Conservation (phyloP, 2,797 vertebrate species). For the Poeciliopsis paucimaculata region DNA sequence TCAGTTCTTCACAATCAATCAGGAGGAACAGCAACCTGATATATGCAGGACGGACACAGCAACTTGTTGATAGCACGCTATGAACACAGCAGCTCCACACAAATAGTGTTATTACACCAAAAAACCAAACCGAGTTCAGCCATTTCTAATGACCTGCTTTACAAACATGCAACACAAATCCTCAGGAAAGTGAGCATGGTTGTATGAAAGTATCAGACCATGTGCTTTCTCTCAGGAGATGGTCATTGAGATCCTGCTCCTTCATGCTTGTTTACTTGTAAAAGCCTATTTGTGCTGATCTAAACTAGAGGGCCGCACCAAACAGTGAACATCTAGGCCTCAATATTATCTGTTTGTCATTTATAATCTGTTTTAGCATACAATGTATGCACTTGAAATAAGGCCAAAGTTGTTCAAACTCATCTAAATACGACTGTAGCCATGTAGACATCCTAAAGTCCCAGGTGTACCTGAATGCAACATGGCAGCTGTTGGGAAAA, state of each 20-base stretch:
- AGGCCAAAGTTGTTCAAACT: no score
- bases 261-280: background rate
- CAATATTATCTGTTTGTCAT: background rate
- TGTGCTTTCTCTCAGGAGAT: background rate
- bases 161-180: background rate
- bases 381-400: no score
- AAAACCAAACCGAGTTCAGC: background rate
- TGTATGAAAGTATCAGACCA: background rate
- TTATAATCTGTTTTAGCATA: no score
- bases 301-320: background rate
- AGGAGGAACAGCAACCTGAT: background rate
- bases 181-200: background rate
- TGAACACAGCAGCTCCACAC: background rate
- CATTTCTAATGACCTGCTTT: background rate
- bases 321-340: background rate
- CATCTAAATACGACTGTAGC: background rate
- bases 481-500: background rate
- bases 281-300: background rate
- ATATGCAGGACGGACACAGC: background rate
- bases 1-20: slow-evolving; percentile 2
- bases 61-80: background rate
- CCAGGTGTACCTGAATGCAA: background rate
- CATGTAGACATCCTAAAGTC: no score
- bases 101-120: background rate
- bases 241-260: background rate